phyloP scores from a whole-genome alignment of 1,140 invertebrate genomes.

The Nasonia longicornis region DNA sequence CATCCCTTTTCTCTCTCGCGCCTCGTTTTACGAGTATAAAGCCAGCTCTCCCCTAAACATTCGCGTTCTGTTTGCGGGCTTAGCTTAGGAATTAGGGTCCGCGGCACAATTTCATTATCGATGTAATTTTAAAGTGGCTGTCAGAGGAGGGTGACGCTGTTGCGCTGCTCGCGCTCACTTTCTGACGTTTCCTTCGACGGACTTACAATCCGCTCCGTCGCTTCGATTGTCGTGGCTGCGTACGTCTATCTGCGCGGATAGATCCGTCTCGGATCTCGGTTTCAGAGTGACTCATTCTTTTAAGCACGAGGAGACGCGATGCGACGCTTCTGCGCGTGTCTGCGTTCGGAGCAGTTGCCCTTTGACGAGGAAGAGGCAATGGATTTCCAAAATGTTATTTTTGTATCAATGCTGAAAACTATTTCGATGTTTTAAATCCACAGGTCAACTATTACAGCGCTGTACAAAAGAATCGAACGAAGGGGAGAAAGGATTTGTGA shows the following conservation, averaged over 20 bases:
- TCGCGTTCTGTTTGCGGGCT: constrained; percentile 48
- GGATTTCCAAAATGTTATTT: neutral
- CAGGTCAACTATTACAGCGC: neutral
- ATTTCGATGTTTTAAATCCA: neutral
- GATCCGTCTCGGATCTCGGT: neutral
- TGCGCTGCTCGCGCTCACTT: constrained; percentile 42
- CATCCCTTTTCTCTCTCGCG: constrained; percentile 37
- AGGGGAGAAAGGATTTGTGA: constrained; percentile 10
- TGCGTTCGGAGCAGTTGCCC: neutral
- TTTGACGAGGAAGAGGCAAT: no score
- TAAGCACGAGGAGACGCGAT: neutral
- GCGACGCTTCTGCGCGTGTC: neutral
- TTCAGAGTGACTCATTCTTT: constrained; percentile 30
- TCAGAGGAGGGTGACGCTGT: constrained; percentile 50
- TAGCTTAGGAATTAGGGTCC: constrained; percentile 57
- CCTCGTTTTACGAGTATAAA: constrained; percentile 1
- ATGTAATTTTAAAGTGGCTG: constrained; percentile 66
- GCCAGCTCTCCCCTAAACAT: neutral
- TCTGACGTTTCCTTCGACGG: constrained; percentile 59
- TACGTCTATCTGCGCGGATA: neutral
- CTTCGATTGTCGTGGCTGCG: neutral
- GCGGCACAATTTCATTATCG: constrained; percentile 64
- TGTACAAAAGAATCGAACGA: neutral
- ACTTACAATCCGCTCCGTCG: constrained; percentile 35
- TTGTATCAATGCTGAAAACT: neutral